These are phyloP conservation scores for Limosa lapponica DNA, from an alignment of 2,797 vertebrate genomes.

Conservation along the genomic window DNA sequence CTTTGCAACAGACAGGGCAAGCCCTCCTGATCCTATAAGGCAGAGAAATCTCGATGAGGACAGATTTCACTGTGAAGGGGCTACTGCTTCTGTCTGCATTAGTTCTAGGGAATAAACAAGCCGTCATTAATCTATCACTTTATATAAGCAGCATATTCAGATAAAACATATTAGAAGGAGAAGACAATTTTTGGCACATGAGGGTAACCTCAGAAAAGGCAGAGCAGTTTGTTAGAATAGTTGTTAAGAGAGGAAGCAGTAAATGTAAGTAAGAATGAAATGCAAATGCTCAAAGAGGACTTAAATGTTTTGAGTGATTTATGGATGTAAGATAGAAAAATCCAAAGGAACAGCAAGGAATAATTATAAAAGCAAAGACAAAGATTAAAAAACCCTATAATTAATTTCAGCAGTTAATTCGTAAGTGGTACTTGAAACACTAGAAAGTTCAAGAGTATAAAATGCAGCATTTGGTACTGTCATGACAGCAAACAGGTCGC, in stretches of 20 bases:
- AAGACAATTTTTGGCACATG: background rate
- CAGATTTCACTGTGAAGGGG: background rate
- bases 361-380: background rate
- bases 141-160: background rate
- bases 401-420: background rate
- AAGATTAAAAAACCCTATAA: background rate
- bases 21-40: background rate
- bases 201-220: background rate
- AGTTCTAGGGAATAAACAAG: background rate
- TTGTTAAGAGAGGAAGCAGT: background rate
- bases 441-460: background rate
- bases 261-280: background rate
- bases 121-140: background rate
- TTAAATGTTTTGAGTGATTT: background rate
- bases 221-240: background rate
- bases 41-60: background rate
- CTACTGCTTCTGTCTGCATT: background rate
- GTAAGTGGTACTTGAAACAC: background rate
- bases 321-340: background rate
- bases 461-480: background rate
- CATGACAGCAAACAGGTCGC: background rate
- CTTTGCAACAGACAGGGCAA: background rate
- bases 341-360: background rate
- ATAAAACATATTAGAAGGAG: background rate
- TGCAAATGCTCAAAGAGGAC: background rate